These are phyloP conservation scores for Pycnonotus jocosus DNA, from an alignment of 2,113 vertebrate species.

Conservation along the genomic window DNA sequence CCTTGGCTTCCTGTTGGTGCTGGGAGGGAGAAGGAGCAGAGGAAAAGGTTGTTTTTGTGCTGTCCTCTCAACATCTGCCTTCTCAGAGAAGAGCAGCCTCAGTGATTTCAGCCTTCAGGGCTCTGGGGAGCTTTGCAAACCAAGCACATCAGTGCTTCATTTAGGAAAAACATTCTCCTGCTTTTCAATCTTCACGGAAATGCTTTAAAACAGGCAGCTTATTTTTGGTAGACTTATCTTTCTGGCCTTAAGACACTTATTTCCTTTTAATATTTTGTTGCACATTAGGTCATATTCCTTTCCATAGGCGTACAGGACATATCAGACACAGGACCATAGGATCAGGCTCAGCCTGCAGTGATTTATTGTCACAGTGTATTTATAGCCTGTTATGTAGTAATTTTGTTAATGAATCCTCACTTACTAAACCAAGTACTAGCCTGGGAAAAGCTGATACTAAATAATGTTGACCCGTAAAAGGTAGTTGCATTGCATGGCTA, in stretches of 20 bases:
- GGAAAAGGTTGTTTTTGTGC: slow-evolving; percentile 29
- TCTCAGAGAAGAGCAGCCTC: slow-evolving; percentile 39
- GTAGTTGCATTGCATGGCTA: neutral
- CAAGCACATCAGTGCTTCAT: slow-evolving; percentile 55
- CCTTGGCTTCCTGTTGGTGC: neutral
- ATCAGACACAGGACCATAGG: neutral
- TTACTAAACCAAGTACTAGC: neutral
- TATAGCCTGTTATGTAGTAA: neutral
- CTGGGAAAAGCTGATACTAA: neutral
- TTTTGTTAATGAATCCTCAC: neutral
- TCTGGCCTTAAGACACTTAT: slow-evolving; percentile 37
- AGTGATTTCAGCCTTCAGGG: slow-evolving; percentile 55
- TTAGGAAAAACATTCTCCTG: slow-evolving; percentile 58
- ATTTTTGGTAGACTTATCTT: slow-evolving; percentile 14
- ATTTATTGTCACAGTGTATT: neutral
- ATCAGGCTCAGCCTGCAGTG: neutral
- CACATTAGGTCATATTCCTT: slow-evolving; percentile 47
- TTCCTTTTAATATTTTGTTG: slow-evolving; percentile 65
- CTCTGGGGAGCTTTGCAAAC: slow-evolving; percentile 65
- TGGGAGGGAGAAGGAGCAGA: neutral
- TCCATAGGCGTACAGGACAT: slow-evolving; percentile 10
- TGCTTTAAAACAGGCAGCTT: slow-evolving; percentile 52
- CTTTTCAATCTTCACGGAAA: slow-evolving; percentile 49
- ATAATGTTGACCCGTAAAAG: neutral
- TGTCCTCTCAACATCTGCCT: slow-evolving; percentile 61